phyloP scores from a whole-genome alignment of 2,113 vertebrate genomes.

The Chloropsis cyanopogon region DNA sequence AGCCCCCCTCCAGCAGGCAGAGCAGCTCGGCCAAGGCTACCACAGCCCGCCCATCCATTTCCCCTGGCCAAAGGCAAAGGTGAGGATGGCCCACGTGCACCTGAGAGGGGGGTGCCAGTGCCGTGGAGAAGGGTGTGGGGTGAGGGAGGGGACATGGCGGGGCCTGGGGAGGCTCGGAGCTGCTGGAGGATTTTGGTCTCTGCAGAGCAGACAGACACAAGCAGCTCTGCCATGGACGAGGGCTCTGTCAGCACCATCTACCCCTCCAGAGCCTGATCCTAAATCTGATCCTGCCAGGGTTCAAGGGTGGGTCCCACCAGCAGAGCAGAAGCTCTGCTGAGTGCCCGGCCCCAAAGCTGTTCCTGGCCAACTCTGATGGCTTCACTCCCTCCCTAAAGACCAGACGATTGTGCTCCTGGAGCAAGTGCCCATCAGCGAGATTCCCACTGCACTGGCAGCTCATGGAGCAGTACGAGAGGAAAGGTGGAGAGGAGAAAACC shows the following conservation, averaged over 20 bases:
- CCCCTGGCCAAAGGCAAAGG: neutral
- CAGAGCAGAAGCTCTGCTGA: neutral
- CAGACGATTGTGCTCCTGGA: neutral
- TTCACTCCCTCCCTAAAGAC: neutral
- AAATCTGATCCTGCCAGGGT: neutral
- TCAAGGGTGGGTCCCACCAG: neutral
- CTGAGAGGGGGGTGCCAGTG: neutral
- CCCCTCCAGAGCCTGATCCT: neutral
- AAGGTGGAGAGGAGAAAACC: neutral
- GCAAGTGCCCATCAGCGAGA: neutral
- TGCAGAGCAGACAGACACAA: neutral
- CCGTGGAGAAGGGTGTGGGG: neutral
- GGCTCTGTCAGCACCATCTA: neutral
- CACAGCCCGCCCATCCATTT: neutral
- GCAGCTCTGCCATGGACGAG: accelerated
- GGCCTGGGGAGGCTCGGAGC: accelerated
- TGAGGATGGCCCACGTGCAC: neutral
- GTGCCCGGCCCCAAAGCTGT: neutral
- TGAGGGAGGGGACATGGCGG: accelerated
- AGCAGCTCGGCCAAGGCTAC: neutral
- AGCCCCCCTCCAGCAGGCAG: neutral
- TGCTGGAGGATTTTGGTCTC: neutral
- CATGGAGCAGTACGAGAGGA: neutral
- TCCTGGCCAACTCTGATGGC: neutral
- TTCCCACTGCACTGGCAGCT: neutral